Base-by-base conservation (phyloP, 2,888 invertebrate species). In the Theodoxus fluviatilis region DNA sequence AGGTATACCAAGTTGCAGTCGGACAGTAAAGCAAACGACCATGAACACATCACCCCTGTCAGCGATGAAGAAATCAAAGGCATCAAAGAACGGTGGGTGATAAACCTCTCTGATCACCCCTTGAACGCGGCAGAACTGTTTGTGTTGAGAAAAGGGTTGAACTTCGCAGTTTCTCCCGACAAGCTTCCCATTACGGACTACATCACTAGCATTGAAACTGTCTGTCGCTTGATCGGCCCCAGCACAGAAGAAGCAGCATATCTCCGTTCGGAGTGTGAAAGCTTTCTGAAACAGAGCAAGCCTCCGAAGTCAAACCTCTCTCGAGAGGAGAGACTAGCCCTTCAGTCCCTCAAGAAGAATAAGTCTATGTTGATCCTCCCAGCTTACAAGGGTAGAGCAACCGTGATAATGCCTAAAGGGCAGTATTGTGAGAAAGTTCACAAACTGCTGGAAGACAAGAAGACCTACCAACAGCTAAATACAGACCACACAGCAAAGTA, bases 181-280 rank as follows among this genome's bases (percentile, higher is more conserved):
- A 52, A 52, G 25, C 18, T 52, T 52, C 52, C 52, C 52, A 52
- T 52, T 18, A 52, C 52, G 52, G 52, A 52, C 22, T 52, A 52
- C 52, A 52, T 52, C 25, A 52, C 52, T 25, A 52, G 52, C 52
- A 52, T 52, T 18, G 52, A 52, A 52, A 52, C 52, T 3, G 52
- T 25, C 22, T 52, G 52, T 18, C 18, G 52, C 4, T 18, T 6
- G 52, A 52, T 52, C 18, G 52, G 52, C 3, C 52, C 52, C 25
- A n/a, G n/a, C 12, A 57, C 57, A 25, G 31, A 57, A 57, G 25
- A 57, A 15, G 57, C 57, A 28, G 3, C 57, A 6, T 33, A 57
- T 18, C 28, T 57, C 9, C 22, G 57, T 31, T 57, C 31, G 15
- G 57, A 57, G 57, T 57, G 57, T 57, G 57, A 12, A 9, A 57